A percentile compares a stretch with the other conserved stretches of the same genome.
Evolutionary conservation across 2,113 vertebrate genomes (phyloP).

Genomic region (Varanus salvator): DNA sequence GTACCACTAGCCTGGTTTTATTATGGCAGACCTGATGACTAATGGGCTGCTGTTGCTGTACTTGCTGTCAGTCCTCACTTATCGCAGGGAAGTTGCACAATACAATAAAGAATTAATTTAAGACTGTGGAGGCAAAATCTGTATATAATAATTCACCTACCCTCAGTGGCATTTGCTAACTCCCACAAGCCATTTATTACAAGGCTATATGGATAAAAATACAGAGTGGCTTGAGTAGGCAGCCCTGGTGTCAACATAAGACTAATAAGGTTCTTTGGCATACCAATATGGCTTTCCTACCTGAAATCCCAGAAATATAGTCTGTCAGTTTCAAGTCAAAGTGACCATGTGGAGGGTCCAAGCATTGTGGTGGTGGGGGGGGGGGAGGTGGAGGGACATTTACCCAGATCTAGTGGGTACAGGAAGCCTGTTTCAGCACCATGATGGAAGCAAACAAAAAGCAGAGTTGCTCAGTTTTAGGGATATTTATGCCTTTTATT

Average conservation of each 20-base stretch:
- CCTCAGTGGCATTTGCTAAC: neutral
- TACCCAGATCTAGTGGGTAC: neutral
- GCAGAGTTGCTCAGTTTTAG: neutral
- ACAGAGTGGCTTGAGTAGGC: neutral
- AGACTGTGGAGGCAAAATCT: neutral
- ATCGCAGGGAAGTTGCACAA: neutral
- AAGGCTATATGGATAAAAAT: neutral
- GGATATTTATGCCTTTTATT: neutral
- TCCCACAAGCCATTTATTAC: neutral
- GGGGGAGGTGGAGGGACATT: neutral
- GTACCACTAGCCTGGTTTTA: neutral
- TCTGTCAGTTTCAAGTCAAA: neutral
- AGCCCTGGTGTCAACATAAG: neutral
- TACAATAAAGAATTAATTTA: neutral
- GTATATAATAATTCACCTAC: neutral
- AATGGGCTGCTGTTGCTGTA: neutral
- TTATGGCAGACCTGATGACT: neutral
- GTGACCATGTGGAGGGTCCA: neutral
- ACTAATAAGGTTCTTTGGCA: neutral
- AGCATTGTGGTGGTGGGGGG: neutral
- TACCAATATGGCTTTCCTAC: neutral
- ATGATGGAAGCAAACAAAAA: neutral
- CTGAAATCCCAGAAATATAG: neutral
- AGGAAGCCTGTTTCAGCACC: neutral
- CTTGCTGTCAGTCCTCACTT: neutral